phyloP scores from a whole-genome alignment of 2,113 vertebrate species.

The Zosterops pallidus region DNA sequence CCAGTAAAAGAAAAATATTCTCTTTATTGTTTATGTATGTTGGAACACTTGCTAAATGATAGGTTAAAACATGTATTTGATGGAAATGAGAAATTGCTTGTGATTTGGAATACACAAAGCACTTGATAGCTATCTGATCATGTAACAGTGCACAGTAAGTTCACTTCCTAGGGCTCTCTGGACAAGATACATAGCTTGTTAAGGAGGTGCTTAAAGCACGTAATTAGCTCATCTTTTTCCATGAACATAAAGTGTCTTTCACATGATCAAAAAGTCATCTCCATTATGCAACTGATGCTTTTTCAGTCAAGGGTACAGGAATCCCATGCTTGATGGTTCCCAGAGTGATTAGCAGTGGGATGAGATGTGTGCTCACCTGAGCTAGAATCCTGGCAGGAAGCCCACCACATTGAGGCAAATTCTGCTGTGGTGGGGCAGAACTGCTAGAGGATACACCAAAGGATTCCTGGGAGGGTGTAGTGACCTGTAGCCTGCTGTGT shows the following conservation, averaged over 20 bases:
- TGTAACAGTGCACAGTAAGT: background rate
- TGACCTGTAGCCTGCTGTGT: background rate
- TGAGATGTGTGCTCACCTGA: background rate
- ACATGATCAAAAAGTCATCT: background rate
- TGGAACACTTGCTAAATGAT: background rate
- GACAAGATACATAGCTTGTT: background rate
- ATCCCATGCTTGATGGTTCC: background rate
- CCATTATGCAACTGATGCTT: background rate
- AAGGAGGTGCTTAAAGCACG: background rate
- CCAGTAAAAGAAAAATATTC: background rate
- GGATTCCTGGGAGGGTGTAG: accelerated
- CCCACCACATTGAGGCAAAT: accelerated
- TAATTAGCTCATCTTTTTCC: background rate
- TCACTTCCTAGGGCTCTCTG: background rate
- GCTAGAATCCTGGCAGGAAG: background rate
- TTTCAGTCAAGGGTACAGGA: background rate
- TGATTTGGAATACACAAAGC: background rate
- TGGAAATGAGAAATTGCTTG: background rate
- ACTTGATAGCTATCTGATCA: background rate
- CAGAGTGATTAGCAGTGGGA: background rate
- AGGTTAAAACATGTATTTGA: background rate
- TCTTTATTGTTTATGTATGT: background rate
- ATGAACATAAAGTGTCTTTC: background rate
- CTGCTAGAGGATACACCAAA: background rate
- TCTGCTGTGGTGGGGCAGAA: background rate